Percentiles rank a stretch among this genome's conserved stretches.
phyloP scores from a whole-genome alignment of 2,797 vertebrate species.

The Anolis apletophallus region DNA sequence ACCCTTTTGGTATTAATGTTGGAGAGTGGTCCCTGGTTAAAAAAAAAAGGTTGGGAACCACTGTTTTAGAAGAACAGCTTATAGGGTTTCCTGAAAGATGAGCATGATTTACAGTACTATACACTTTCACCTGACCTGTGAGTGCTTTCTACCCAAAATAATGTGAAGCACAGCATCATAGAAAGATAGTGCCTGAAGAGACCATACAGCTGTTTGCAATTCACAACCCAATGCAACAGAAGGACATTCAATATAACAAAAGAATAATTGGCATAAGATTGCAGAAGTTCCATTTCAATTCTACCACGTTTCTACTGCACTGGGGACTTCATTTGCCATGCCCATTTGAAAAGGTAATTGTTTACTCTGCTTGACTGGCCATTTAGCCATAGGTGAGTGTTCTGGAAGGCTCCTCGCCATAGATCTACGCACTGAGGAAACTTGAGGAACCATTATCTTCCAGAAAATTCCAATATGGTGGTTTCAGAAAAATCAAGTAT shows the following conservation, averaged over 20 bases:
- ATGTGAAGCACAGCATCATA: neutral
- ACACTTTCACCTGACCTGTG: neutral
- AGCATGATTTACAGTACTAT: neutral
- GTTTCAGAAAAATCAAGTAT: constrained; percentile 20
- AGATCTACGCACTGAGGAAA: constrained; percentile 24
- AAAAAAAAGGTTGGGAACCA: no score
- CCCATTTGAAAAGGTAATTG: neutral
- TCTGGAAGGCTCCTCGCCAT: constrained; percentile 50
- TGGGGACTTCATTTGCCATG: neutral
- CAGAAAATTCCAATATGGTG: constrained; percentile 71
- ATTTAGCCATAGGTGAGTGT: constrained; percentile 40
- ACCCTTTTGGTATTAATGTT: no score
- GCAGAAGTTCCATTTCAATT: constrained; percentile 7
- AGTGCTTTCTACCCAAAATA: neutral
- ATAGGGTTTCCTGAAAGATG: neutral
- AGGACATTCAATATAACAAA: neutral
- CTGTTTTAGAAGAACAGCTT: neutral
- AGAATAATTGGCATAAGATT: constrained; percentile 10
- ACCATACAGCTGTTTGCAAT: no score
- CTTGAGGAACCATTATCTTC: constrained; percentile 58
- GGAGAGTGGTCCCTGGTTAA: no score
- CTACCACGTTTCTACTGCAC: neutral
- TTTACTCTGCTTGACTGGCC: constrained; percentile 31
- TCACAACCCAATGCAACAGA: no score
- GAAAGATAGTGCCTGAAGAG: no score